Evolutionary conservation across 2,113 vertebrate species (phyloP), one percentile per base, ranked within the genome.

Genomic region (Elachura formosa): DNA sequence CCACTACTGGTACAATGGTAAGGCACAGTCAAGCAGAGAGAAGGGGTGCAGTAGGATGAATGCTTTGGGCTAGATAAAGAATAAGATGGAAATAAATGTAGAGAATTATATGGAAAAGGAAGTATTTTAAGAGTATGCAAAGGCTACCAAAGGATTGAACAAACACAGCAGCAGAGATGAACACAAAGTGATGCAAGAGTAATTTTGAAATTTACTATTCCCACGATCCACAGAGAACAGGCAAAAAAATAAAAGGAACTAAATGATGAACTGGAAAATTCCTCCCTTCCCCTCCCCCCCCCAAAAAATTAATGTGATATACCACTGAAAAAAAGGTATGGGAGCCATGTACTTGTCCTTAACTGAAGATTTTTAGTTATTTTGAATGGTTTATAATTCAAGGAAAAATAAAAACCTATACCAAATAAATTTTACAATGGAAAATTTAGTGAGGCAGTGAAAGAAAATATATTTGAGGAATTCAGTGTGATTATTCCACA

Each of bases 1-100:
- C 67, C 84, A 91, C 91, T 85, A 74, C 86, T 74, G 90, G 33
- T 90, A 95, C 78, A 96, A 94, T 92, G 95, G 89, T 66, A 83
- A 89, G 86, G 90, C 73, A 72, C 55, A 72, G 92, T 63, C 75
- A 93, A 80, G 73, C 88, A 92, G 94, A 72, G 89, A 84, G 72
- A 89, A 90, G 40, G 63, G 85, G 71, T 94, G 66, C 49, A 89
- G 59, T 40, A 68, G 81, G 73, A 87, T 83, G 91, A 75, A 91
- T 91, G 85, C 81, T 78, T 51, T 54, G 46, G 80, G 59, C 17
- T 28, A 92, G 88, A 90, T 92, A 94, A 79, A 88, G 84, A 90
- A 40, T 46, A 56, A 74, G 89, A 79, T 41, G 58, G 62, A 94
- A 96, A 93, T 58, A 87, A 80, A 84, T 23, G 76, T 52, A 55